Evolutionary conservation across 2,888 invertebrate genomes (phyloP), one percentile per base, ranked within the genome.

Genomic region (Nephrocerus scutellatus): DNA sequence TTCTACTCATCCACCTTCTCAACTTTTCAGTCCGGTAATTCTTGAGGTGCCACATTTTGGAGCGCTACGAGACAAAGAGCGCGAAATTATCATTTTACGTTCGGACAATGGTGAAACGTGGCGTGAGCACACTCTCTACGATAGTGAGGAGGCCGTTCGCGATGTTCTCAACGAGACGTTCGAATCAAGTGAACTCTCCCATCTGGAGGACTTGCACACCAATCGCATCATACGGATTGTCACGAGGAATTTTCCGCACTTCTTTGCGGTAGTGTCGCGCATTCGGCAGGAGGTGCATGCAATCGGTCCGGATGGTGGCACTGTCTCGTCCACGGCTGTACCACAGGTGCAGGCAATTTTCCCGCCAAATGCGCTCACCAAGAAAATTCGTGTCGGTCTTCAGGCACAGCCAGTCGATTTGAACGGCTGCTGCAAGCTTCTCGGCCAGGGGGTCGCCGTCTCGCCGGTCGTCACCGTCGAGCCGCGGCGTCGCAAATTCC

Each of bases 391-490:
- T 72, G 96, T 98, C 55, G 95, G 95, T 47, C 77, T 96, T 46
- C 95, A 95, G 80, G 97, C 97, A 41, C 96, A 97, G 72, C 90
- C 90, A 41, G 86, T 96, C 46, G 79, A 85, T 34, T 72, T 84
- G n/a, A 85, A 85, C 53, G 73, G 88, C 43, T 82, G 85, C 33
- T 79, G 84, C 10, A 90, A 93, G 62, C 72, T 91, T 48, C 77
- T 96, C 51, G 98, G 97, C 44, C 92, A 97, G 60, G 86, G 93
- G 50, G 96, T 92, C 20, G 92, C 93, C 12, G 96, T 96, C 18
- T 93, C 95, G 40, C 96, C 98, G 22, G 93, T 98, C 45, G 88
- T 98, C 43, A 98, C 98, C 0, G 93, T 98, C 41, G 98, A 98
- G 71, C 98, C 98, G 10, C 73, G 98, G 32, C 75, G 98, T 32